These are phyloP conservation scores for Drosophila teissieri DNA, from an alignment of 1,140 invertebrate species.

Conservation along the genomic window DNA sequence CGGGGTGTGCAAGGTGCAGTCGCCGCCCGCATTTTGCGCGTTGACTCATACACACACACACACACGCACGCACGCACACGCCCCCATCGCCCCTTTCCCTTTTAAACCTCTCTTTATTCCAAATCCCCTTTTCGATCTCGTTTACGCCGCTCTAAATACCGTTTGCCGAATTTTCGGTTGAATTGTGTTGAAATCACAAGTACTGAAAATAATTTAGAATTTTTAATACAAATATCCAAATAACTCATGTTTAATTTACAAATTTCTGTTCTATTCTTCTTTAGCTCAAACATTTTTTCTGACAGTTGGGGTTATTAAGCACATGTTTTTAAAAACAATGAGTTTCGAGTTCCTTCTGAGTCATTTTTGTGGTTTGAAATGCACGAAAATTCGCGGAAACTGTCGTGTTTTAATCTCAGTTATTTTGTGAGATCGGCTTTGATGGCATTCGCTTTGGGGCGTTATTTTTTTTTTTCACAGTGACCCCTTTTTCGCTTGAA, in stretches of 20 bases:
- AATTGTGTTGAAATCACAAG: too few relatives aligned
- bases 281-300: too few relatives aligned
- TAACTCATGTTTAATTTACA: too few relatives aligned
- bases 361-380: background rate
- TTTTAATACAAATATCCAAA: too few relatives aligned
- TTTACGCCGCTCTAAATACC: background rate
- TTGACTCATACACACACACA: conserved; percentile 41
- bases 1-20: conserved; percentile 44
- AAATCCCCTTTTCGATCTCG: conserved; percentile 1
- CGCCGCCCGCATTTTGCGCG: conserved; percentile 40
- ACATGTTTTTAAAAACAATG: background rate
- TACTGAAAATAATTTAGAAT: too few relatives aligned
- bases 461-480: background rate
- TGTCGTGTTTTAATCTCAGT: background rate
- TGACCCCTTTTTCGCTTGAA: conserved; percentile 14
- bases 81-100: conserved; percentile 4
- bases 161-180: background rate
- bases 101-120: background rate
- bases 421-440: background rate
- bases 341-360: background rate
- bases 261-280: too few relatives aligned
- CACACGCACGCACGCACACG: conserved; percentile 3
- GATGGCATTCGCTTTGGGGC: conserved; percentile 2
- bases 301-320: background rate
- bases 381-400: conserved; percentile 6